Conservation (phyloP, 2,797 vertebrate species). For the Neosalanx taihuensis region DNA sequence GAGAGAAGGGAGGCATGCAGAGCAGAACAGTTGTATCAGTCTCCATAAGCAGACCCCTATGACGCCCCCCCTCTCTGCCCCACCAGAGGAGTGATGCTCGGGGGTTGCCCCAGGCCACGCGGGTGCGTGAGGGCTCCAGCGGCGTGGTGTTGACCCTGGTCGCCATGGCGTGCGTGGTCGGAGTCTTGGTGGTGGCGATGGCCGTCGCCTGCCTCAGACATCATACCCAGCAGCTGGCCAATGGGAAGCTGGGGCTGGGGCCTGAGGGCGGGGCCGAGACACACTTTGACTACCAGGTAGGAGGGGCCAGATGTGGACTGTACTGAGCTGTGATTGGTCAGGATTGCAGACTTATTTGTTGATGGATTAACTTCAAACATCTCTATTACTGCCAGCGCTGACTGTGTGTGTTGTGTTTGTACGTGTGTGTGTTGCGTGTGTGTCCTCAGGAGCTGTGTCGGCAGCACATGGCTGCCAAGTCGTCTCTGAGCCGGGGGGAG, state of each 20-base stretch:
- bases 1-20: too few species aligned
- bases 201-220: conserved; percentile 83
- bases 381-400: not conserved
- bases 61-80: conserved; percentile 7
- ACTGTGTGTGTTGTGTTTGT: not conserved
- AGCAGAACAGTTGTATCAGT: not conserved
- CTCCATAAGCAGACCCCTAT: not conserved
- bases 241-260: conserved; percentile 87
- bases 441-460: conserved; percentile 46
- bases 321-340: not conserved
- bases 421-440: not conserved
- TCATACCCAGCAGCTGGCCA: conserved; percentile 82
- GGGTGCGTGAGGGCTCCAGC: conserved; percentile 76
- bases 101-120: conserved; percentile 73
- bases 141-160: conserved; percentile 87
- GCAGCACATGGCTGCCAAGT: conserved; percentile 97
- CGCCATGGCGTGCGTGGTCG: conserved; percentile 85
- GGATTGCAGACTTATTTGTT: not conserved
- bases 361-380: not conserved
- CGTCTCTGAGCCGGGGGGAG: conserved; percentile 83
- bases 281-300: conserved; percentile 95
- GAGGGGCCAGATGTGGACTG: not conserved
- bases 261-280: conserved; percentile 89
- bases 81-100: conserved; percentile 81
- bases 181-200: conserved; percentile 80